Evolutionary conservation across 2,888 invertebrate species (phyloP).

Genomic region (Neocrepidodera transversa): DNA sequence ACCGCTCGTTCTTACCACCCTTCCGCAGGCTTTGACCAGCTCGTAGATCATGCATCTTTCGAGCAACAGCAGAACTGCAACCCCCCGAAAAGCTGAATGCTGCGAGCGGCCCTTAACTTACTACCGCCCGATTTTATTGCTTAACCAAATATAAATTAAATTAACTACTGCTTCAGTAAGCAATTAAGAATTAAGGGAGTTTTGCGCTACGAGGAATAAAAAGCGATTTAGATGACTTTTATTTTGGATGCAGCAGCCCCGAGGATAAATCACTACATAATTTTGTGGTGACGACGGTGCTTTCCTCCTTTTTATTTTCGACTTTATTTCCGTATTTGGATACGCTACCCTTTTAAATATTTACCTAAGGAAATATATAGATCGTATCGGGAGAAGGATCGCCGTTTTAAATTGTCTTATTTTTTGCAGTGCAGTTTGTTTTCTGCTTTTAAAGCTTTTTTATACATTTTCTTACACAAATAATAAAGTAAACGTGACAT

Average conservation of each 20-base stretch:
- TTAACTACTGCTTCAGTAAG: slow-evolving; percentile 62
- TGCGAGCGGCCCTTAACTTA: slow-evolving; percentile 46
- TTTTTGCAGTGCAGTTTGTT: background rate
- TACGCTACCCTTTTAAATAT: slow-evolving; percentile 28
- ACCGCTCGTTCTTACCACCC: slow-evolving; percentile 60
- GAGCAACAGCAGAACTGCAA: no score
- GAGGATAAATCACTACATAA: slow-evolving; percentile 49
- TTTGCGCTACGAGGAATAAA: slow-evolving; percentile 57
- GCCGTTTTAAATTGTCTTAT: background rate
- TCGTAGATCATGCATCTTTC: slow-evolving; percentile 59
- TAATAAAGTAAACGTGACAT: no score
- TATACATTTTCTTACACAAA: no score
- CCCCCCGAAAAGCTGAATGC: slow-evolving; percentile 36
- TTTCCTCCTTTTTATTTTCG: slow-evolving; percentile 38
- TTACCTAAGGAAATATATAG: slow-evolving; percentile 26
- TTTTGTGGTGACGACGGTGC: slow-evolving; percentile 43
- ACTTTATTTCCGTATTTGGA: slow-evolving; percentile 37
- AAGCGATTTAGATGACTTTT: slow-evolving; percentile 59
- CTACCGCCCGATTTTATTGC: slow-evolving; percentile 60
- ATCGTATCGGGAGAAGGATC: background rate
- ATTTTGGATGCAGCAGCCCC: slow-evolving; percentile 53
- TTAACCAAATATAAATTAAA: slow-evolving; percentile 62
- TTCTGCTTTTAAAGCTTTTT: no score
- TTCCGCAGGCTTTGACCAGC: slow-evolving; percentile 57
- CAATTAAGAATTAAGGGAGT: slow-evolving; percentile 61